Evolutionary conservation across 1,140 invertebrate genomes (phyloP).

Genomic region (Amphibalanus amphitrite): DNA sequence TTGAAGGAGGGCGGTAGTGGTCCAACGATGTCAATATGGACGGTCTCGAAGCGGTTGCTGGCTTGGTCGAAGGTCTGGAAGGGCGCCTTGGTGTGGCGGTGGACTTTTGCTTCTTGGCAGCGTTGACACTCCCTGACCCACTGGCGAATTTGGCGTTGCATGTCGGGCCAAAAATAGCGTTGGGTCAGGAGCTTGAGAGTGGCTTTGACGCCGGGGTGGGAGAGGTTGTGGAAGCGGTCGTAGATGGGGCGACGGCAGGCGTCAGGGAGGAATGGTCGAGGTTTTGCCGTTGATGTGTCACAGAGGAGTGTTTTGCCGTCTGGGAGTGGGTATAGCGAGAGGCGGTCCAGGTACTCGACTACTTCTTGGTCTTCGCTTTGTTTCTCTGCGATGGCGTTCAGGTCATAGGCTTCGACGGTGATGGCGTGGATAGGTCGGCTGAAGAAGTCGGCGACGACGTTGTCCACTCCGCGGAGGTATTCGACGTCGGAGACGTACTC

Average conservation of each 20-base stretch:
- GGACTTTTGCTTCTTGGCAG: slow-evolving; percentile 17
- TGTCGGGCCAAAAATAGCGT: not conserved
- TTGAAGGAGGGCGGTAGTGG: slow-evolving; percentile 20
- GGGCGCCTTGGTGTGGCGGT: slow-evolving; percentile 13
- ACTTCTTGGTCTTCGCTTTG: no score
- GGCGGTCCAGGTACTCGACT: no score
- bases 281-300: not conserved
- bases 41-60: slow-evolving; percentile 19
- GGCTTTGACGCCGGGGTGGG: not conserved
- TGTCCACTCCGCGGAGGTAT: slow-evolving; percentile 13
- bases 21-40: slow-evolving; percentile 25
- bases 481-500: slow-evolving; percentile 1
- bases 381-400: not conserved
- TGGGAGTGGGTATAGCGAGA: not conserved
- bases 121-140: slow-evolving; percentile 10
- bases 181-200: not conserved
- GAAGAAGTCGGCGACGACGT: slow-evolving; percentile 13
- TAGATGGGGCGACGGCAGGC: not conserved
- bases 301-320: not conserved
- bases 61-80: slow-evolving; percentile 17
- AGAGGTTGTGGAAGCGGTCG: not conserved
- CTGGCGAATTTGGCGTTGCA: not conserved
- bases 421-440: not conserved
- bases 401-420: not conserved
- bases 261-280: not conserved